Evolutionary conservation across 92 coral and sea anemone species (phyloP), one percentile per base, ranked within the genome.

Genomic region (Desmophyllum pertusum): DNA sequence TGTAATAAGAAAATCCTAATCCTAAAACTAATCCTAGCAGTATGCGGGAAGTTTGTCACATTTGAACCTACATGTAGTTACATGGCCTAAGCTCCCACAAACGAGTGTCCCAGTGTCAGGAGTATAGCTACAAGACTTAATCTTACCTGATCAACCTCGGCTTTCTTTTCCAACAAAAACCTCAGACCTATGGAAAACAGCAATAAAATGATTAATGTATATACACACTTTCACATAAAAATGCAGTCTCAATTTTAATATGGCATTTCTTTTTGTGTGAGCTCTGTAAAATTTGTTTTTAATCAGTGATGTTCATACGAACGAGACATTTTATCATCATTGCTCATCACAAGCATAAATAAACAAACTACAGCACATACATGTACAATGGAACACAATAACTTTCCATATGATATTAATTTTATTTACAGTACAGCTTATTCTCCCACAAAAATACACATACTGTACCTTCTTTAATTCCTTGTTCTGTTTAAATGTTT

Each of bases 261-360:
- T 18, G 30, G 63, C 30, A 23, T 19, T 57, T 25, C 2, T 57
- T 73, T 43, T 79, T 48, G 68, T 52, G 77, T 23, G 85, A 70
- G 85, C 85, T 81, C 85, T 70, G 85, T 27, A 53, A 35, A 9
- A 52, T 52, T 66, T 39, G 73, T 43, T 69, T 72, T 70, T 36
- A 69, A 81, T 81, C 85, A 81, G 10, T 18, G 41, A 69, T 27
- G 85, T 53, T 81, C 85, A 81, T 81, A 81, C 77, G 85, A 81
- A 81, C 85, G 85, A 81, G 85, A 81, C 77, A 70, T 52, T 29
- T 18, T 35, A 40, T 81, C 85, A 35, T 81, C 85, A 81, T 41
- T 19, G 85, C 85, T 57, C 85, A 69, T 81, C 76, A 66, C 64
- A 80, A 27, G 37, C 10, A 38, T 73, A 27, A 29, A 50, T 31